Conservation (phyloP, 2,113 vertebrate species). For the Odocoileus hemionus region DNA sequence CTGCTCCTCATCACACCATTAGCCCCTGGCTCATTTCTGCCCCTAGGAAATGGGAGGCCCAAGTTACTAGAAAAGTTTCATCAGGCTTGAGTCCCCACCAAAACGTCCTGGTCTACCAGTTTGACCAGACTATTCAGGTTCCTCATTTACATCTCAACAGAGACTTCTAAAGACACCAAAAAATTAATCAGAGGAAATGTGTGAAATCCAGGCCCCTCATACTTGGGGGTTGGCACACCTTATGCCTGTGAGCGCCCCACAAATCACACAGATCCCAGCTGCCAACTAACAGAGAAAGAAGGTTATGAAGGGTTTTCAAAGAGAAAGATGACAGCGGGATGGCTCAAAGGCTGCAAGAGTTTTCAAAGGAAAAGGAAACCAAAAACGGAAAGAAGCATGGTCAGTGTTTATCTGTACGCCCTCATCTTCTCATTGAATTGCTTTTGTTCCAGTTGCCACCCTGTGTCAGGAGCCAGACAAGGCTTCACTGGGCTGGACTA, state of each 20-base stretch:
- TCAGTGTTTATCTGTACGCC: background rate
- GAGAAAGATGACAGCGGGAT: background rate
- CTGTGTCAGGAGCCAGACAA: background rate
- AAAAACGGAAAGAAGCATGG: slow-evolving; percentile 11
- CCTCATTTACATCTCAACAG: background rate
- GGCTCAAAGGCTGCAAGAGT: background rate
- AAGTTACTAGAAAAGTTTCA: background rate
- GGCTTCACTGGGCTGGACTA: background rate
- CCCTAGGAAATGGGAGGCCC: background rate
- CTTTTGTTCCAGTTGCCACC: background rate
- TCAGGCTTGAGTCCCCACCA: background rate
- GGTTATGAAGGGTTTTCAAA: background rate
- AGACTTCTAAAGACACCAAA: background rate
- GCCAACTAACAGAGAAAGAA: background rate
- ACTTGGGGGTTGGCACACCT: accelerated
- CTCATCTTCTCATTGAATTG: background rate
- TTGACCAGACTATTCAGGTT: background rate
- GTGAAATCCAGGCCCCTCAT: background rate
- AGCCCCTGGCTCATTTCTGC: background rate
- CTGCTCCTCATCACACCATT: accelerated
- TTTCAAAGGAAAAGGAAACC: slow-evolving; percentile 52
- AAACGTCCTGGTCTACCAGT: background rate
- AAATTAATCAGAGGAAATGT: background rate
- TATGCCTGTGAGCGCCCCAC: accelerated
- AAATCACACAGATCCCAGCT: background rate